Evolutionary conservation across 2,113 vertebrate species (phyloP).

Genomic region (Nyctereutes procyonoides): DNA sequence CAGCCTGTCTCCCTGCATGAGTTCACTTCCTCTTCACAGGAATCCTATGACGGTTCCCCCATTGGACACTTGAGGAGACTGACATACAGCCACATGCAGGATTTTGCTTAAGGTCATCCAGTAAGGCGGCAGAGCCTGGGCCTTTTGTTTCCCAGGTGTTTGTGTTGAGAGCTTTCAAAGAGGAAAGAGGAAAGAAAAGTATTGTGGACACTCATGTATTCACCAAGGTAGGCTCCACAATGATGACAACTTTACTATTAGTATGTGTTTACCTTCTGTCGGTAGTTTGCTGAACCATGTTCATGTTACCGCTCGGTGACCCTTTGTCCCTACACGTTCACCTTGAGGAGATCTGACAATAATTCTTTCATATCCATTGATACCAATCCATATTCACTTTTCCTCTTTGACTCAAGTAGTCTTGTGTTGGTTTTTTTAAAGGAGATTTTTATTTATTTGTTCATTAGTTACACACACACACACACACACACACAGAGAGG

Average conservation of each 20-base stretch:
- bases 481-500: too few species aligned
- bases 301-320: too few species aligned
- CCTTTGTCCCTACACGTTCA: background rate
- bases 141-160: background rate
- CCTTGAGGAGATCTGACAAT: too few species aligned
- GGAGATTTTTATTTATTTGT: too few species aligned
- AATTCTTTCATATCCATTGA: background rate
- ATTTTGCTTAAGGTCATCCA: background rate
- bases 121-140: background rate
- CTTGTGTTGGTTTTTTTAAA: too few species aligned
- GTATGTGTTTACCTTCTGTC: too few species aligned
- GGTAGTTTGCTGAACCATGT: fast-evolving
- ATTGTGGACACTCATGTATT: fast-evolving
- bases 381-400: background rate
- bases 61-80: background rate
- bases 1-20: background rate
- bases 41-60: background rate
- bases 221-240: too few species aligned
- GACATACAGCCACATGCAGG: background rate
- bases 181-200: background rate
- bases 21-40: background rate
- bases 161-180: background rate
- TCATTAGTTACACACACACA: too few species aligned
- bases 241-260: background rate
- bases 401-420: background rate